A percentile compares a stretch with the other conserved stretches of the same genome.
phyloP scores from a whole-genome alignment of 92 coral and sea anemone species.

The Phymanthus crucifer region DNA sequence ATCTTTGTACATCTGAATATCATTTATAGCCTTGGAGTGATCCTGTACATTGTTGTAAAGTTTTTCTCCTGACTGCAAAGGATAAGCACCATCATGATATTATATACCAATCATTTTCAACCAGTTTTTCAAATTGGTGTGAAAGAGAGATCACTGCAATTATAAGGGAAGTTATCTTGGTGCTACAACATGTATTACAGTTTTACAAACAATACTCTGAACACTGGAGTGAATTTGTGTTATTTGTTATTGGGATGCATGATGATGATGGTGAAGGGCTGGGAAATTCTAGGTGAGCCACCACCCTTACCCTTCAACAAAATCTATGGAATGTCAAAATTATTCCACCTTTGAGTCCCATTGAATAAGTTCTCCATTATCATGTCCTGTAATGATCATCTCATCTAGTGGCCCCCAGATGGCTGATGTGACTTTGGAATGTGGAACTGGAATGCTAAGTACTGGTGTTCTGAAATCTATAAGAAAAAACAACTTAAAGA shows the following conservation, averaged over 20 bases:
- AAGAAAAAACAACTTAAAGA: background rate
- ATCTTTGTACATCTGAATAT: conserved; percentile 93
- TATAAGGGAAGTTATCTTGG: no score
- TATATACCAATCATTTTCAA: no score
- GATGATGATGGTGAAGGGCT: no score
- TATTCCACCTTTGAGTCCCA: conserved; percentile 89
- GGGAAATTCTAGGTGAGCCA: no score
- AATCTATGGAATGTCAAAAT: background rate
- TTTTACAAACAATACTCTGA: no score
- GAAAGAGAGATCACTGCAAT: no score
- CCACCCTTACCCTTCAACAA: no score
- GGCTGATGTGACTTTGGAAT: conserved; percentile 87
- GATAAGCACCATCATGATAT: background rate
- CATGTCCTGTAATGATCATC: conserved; percentile 92
- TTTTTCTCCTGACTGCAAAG: conserved; percentile 78
- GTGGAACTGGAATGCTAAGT: conserved; percentile 71
- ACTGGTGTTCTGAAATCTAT: conserved; percentile 72
- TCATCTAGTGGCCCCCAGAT: conserved; percentile 98
- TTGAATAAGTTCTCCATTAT: conserved; percentile 93
- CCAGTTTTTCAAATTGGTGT: no score
- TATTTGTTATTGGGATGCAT: no score
- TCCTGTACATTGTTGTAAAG: conserved; percentile 74
- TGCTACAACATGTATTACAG: no score
- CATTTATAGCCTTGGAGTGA: conserved; percentile 86
- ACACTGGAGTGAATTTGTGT: no score